These are phyloP conservation scores for Prolemur simus DNA, from an alignment of 2,113 vertebrate genomes.

Conservation along the genomic window DNA sequence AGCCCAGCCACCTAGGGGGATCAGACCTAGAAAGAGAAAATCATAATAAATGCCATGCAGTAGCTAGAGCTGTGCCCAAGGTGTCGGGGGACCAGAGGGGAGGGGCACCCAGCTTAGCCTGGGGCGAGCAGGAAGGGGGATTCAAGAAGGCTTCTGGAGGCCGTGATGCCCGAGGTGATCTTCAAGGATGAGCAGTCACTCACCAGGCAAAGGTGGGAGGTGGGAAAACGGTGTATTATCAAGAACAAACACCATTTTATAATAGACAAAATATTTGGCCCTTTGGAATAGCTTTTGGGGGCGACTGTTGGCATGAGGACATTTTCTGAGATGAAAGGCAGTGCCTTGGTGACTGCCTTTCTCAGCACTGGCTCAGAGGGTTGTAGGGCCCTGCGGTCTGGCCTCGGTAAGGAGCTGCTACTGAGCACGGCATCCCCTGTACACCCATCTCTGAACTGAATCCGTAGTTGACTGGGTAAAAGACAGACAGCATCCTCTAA, in stretches of 20 bases:
- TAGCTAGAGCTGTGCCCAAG: neutral
- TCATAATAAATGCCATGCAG: neutral
- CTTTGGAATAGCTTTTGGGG: neutral
- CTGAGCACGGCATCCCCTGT: neutral
- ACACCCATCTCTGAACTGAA: neutral
- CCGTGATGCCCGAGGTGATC: accelerated
- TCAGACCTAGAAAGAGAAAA: neutral
- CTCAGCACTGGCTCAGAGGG: neutral
- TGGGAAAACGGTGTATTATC: neutral
- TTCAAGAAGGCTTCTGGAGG: neutral
- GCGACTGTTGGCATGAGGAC: neutral
- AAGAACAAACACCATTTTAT: neutral
- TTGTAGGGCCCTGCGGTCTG: neutral
- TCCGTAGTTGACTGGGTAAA: neutral
- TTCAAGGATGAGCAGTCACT: neutral
- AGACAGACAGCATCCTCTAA: neutral
- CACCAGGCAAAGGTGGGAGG: neutral
- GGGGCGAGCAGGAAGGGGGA: neutral
- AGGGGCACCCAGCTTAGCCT: neutral
- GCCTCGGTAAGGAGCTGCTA: accelerated
- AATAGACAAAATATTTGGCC: neutral
- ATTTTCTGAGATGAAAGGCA: neutral
- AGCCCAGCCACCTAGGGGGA: neutral
- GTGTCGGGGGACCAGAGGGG: neutral
- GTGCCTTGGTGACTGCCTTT: neutral